phyloP scores from a whole-genome alignment of 2,888 invertebrate genomes.

The Andrena hattorfiana region DNA sequence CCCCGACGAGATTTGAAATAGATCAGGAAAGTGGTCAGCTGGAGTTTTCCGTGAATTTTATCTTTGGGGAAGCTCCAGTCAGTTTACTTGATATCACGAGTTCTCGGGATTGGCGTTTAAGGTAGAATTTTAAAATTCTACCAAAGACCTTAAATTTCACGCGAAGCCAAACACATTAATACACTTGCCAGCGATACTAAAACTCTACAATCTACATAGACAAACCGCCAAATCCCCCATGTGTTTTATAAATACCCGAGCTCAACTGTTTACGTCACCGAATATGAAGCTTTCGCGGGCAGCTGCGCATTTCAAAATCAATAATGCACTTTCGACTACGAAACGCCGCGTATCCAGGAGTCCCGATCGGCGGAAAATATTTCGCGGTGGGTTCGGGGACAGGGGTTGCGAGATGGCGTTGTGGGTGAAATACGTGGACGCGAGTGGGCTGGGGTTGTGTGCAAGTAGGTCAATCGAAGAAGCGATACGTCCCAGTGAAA shows the following conservation, averaged over 20 bases:
- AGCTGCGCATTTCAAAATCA: background rate
- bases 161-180: too few relatives aligned
- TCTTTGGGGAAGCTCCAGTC: background rate
- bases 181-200: too few relatives aligned
- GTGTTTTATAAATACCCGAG: too few relatives aligned
- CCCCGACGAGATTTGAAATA: too few relatives aligned
- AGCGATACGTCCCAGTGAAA: constrained; percentile 63
- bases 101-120: too few relatives aligned
- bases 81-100: constrained; percentile 11
- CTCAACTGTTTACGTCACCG: background rate
- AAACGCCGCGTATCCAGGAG: background rate
- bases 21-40: constrained; percentile 2
- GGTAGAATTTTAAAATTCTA: too few relatives aligned
- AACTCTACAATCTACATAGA: too few relatives aligned
- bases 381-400: background rate
- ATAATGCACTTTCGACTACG: constrained; percentile 6
- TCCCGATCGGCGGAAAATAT: constrained; percentile 7
- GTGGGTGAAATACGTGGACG: constrained; percentile 11
- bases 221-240: too few relatives aligned
- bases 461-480: constrained; percentile 71
- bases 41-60: constrained; percentile 21
- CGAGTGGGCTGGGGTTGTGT: background rate
- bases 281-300: background rate
- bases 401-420: background rate
- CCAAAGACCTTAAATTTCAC: too few relatives aligned